Conservation (phyloP, 2,888 invertebrate species). For the Hydroisotoma schaefferi region DNA sequence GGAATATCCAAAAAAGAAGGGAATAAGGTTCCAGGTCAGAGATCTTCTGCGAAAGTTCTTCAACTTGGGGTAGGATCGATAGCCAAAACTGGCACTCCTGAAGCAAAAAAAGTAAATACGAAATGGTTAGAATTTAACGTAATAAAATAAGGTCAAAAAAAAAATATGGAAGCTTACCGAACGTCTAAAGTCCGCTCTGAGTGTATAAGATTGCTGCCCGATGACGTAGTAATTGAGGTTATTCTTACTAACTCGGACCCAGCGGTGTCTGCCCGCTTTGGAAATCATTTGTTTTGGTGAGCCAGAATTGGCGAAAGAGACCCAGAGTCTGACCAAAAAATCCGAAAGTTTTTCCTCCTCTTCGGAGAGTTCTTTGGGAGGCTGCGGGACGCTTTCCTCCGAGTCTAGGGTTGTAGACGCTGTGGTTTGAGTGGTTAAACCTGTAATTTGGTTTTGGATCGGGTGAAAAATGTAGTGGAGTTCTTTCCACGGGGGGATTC, state of each 20-base stretch:
- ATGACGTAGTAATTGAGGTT: constrained; percentile 35
- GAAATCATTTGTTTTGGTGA: constrained; percentile 38
- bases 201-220: constrained; percentile 18
- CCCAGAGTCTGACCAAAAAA: constrained; percentile 42
- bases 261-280: constrained; percentile 31
- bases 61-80: constrained; percentile 30
- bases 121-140: not conserved
- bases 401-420: not conserved
- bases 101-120: not conserved
- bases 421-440: not conserved
- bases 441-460: not conserved
- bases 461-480: constrained; percentile 32
- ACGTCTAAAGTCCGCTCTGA: constrained; percentile 37
- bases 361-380: not conserved
- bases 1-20: constrained; percentile 35
- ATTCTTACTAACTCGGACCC: constrained; percentile 27
- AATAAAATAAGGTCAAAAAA: not conserved
- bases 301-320: constrained; percentile 43
- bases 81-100: constrained; percentile 44
- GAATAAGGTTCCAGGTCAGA: constrained; percentile 36
- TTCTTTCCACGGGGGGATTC: constrained; percentile 36
- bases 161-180: constrained; percentile 23
- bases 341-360: constrained; percentile 32
- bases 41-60: constrained; percentile 28
- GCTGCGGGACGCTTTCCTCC: not conserved